These are phyloP conservation scores for Melozone crissalis DNA, from an alignment of 2,113 vertebrate genomes.

Conservation along the genomic window DNA sequence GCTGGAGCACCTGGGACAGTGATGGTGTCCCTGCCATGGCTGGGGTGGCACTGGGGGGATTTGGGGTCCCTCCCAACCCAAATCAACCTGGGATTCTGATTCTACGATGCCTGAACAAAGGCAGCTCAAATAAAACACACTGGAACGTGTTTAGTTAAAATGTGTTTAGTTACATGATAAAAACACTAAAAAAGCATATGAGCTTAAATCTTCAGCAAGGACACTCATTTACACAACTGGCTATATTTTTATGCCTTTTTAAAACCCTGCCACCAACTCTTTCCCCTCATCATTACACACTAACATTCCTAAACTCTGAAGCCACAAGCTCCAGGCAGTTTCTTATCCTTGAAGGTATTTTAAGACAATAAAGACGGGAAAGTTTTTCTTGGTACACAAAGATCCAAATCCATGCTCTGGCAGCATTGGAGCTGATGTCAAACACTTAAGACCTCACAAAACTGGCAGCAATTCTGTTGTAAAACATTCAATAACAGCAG, in stretches of 20 bases:
- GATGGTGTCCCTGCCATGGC: no score
- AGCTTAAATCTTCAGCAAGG: background rate
- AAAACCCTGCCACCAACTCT: background rate
- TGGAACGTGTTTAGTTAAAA: background rate
- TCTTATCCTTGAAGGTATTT: background rate
- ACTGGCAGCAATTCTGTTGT: background rate
- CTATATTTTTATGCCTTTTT: background rate
- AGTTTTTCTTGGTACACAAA: background rate
- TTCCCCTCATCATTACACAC: background rate
- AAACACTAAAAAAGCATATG: background rate
- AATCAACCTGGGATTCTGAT: background rate
- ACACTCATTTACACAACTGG: background rate
- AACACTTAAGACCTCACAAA: background rate
- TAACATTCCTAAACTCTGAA: background rate
- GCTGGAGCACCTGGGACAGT: no score
- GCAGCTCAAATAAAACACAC: background rate
- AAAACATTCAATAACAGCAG: background rate
- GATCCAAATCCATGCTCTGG: background rate
- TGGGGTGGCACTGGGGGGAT: no score
- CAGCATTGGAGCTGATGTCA: background rate
- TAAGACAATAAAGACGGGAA: background rate
- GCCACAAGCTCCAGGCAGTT: background rate
- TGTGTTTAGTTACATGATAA: background rate
- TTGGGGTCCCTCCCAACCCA: fast-evolving
- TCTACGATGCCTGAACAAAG: background rate